Evolutionary conservation across 1,140 invertebrate species (phyloP).

Genomic region (Lepeophtheirus salmonis): DNA sequence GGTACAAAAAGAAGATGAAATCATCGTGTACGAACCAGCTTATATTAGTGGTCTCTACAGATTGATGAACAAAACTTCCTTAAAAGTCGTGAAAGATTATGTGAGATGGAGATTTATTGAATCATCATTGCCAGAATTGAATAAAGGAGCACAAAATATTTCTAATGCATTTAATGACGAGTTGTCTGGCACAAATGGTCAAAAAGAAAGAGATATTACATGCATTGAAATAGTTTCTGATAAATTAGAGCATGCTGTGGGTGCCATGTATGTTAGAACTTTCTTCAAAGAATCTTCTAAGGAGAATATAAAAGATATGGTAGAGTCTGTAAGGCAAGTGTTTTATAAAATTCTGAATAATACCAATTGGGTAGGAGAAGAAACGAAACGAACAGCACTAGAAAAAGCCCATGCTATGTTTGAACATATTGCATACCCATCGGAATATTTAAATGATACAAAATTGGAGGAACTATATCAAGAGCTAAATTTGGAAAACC

Average conservation of each 20-base stretch:
- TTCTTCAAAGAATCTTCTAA: neutral
- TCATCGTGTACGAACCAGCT: neutral
- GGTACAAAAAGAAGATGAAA: neutral
- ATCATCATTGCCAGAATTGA: neutral
- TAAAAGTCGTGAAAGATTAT: too few relatives aligned
- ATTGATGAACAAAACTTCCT: too few relatives aligned
- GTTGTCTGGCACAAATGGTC: neutral
- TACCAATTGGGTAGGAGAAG: conserved; percentile 1
- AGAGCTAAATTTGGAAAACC: neutral
- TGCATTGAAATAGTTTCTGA: neutral
- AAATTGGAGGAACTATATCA: neutral
- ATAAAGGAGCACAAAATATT: neutral
- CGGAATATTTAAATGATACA: neutral
- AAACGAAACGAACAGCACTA: neutral
- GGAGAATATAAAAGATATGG: neutral
- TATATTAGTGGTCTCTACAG: neutral
- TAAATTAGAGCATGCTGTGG: neutral
- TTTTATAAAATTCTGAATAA: conserved; percentile 3
- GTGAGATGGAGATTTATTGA: neutral
- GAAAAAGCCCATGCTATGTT: neutral
- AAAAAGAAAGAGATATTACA: neutral
- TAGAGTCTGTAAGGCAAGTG: neutral
- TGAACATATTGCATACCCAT: conserved; percentile 8
- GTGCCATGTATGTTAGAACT: conserved; percentile 2
- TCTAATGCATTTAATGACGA: neutral